Evolutionary conservation across 2,888 invertebrate species (phyloP), one percentile per base, ranked within the genome.

Genomic region (Liposcelis brunnea): DNA sequence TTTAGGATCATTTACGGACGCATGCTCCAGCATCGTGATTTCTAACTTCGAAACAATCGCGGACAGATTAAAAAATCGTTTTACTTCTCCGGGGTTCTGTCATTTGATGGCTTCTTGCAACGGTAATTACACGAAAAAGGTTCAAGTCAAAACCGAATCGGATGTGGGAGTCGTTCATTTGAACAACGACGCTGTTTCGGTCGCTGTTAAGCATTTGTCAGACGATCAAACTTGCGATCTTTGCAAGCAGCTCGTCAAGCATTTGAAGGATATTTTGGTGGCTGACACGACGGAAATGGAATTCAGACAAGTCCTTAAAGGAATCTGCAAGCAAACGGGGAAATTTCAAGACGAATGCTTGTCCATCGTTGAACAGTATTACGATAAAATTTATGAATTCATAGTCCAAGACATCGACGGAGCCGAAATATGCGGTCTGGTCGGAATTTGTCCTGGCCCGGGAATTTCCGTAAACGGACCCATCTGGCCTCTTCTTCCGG

Each of bases 211-310:
- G 10, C 51, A 51, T 14, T 37, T 33, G 1, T 33, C 59, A 33
- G 74, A 76, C 53, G 76, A 79, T 56, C 69, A 84, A 44, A 78
- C 86, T 1, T 90, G 91, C 59, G 81, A 87, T 55, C 70, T 91
- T 46, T 91, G 90, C 61, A 77, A 84, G 55, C 83, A 86, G 59
- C 63, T 91, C 43, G 79, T 89, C 0, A 65, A 67, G 16, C 87
- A 90, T 61, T 66, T 89, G 52, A 75, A 78, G 49, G 83, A 89
- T 58, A 68, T 86, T 5, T 61, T 91, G 18, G 70, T 84, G 21
- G 79, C 89, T 14, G 87, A 90, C 59, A 86, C 89, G 0, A 87
- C 91, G 0, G 81, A 83, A 61, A 55, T 65, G 0, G 85, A 90
- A 64, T 90, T 90, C 64, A 73, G 80, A 60, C 67, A 71, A 56